Base-by-base conservation (phyloP, 1,140 invertebrate genomes). In the Agrypnia vestita region DNA sequence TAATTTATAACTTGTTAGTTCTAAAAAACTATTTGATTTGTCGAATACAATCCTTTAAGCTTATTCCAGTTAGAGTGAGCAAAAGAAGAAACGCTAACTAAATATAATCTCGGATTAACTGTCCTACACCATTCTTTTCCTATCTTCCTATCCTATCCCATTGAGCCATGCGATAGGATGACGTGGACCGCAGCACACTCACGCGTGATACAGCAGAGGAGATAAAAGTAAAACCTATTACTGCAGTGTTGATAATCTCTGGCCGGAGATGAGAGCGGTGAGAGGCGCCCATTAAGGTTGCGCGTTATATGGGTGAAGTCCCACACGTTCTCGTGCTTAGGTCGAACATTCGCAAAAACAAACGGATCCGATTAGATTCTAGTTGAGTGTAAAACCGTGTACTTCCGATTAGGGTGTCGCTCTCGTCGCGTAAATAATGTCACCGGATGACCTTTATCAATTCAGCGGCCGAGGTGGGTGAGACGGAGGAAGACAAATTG, bases 321-420 rank as follows among this genome's bases (percentile, higher is more conserved):
- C 15, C 77, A 71, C 74, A 80, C 79, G 79, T 15, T 80, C 78
- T 61, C 15, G 67, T 56, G 25, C 47, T 43, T 47, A 62, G 59
- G 55, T 62, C 62, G 35, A 19, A 43, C 53, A 64, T 49, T 76
- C 35, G 49, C 78, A 51, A 80, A 76, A 80, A 80, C 80, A 79
- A 75, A 79, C 69, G 76, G 56, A 76, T 76, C 61, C 55, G 77
- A 82, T 82, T 79, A 76, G 78, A 79, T 79, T 82, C 78, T 79
- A 74, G 53, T 43, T 73, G 81, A 82, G 81, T 82, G 81, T 80
- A 73, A 67, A 82, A 82, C 75, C 81, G 78, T 82, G 81, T 80
- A 78, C 56, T 78, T 80, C 75, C 81, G 78, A 82, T 82, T 82
- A 82, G 46, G 44, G 21, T 13, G 15, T n/a, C 13, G 47, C 21